Evolutionary conservation across 2,797 vertebrate species (phyloP), one percentile per base, ranked within the genome.

Genomic region (Thunnus albacares): DNA sequence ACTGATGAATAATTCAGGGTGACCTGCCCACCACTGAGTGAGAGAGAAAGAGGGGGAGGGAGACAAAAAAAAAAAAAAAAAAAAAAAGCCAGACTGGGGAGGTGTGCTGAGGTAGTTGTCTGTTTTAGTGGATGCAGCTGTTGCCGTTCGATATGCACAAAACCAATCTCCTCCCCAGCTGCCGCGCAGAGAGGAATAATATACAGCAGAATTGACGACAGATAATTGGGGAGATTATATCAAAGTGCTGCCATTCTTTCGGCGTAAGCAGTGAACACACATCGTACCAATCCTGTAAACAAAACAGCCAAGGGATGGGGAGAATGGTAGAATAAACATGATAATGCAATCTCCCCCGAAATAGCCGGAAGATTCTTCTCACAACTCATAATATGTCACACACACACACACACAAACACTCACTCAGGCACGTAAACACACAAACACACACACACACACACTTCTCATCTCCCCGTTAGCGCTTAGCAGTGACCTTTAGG

Each of bases 1-100:
- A 84, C 89, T 90, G 89, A 94, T 95, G 94, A 95, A 95, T 95
- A 94, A 95, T 95, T 95, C 94, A 95, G 93, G 92, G 91, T 94
- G 93, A 95, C 93, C 93, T 95, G 93, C 92, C 92, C 92, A 94
- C 91, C 82, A 87, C 81, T 80, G 89, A 89, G 85, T 72, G 81
- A 85, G 85, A 82, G 84, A 84, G 77, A 80, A 26, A 81, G 75
- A 74, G 79, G 60, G 85, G 73, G 83, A 59, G 80, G 64, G 71
- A 67, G 81, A 53, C 51, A 74, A 22, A 58, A 62, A 67, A 70
- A 49, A 43, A 56, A 65, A 20, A 60, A 65, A 20, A 60, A 64
- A 80, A 41, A 35, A 60, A 24, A 24, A 76, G 67, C 5, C 72
- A 81, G 68, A 86, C 35, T 15, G 77, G 89, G 87, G 83, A 87